phyloP scores from a whole-genome alignment of 2,888 invertebrate genomes.

The Hipparchia sbordonii region DNA sequence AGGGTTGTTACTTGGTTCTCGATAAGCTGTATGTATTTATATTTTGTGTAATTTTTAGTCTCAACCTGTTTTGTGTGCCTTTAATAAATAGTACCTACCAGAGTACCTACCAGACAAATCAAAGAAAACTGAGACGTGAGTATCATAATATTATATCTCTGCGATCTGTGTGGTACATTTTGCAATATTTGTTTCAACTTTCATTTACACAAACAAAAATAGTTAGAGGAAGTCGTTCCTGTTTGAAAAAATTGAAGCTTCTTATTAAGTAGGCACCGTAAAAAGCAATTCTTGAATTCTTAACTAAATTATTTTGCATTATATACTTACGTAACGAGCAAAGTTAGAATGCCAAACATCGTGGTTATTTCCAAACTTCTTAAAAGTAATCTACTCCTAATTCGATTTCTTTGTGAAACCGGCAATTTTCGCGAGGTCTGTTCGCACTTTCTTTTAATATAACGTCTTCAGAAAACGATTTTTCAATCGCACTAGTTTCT shows the following conservation, averaged over 20 bases:
- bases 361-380: constrained; percentile 2
- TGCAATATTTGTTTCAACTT: no score
- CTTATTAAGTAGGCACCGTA: background rate
- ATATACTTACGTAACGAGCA: background rate
- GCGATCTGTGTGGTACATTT: no score
- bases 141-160: no score
- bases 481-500: background rate
- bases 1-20: no score
- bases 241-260: background rate
- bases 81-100: no score
- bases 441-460: background rate
- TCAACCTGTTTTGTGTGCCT: no score
- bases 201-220: no score
- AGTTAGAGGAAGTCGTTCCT: no score
- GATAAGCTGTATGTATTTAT: no score
- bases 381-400: constrained; percentile 4
- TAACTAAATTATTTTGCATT: background rate
- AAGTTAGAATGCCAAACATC: background rate
- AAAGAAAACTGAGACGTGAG: no score
- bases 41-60: no score
- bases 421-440: background rate
- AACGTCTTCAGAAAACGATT: background rate
- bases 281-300: background rate
- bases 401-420: background rate
- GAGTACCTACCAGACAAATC: no score